Percentiles rank a stretch among this genome's conserved stretches.
Evolutionary conservation across 1,140 invertebrate genomes (phyloP).

Genomic region (Magallana ariakensis): DNA sequence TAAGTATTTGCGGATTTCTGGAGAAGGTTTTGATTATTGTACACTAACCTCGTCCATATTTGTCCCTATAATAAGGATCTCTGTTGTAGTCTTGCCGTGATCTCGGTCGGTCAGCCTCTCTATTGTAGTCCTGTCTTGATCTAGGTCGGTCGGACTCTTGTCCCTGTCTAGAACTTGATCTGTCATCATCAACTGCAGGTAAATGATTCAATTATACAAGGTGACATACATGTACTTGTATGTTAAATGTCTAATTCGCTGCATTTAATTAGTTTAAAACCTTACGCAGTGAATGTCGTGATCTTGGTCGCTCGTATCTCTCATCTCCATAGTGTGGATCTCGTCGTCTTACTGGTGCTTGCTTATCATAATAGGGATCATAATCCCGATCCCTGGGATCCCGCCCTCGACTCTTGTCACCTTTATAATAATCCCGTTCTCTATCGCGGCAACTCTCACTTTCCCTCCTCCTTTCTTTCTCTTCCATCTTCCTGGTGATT

Average conservation of each 20-base stretch:
- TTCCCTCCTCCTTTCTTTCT: constrained; percentile 47
- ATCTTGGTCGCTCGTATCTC: constrained; percentile 73
- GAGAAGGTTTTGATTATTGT: too few relatives aligned
- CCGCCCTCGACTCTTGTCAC: constrained; percentile 50
- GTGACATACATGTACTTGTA: too few relatives aligned
- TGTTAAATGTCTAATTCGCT: too few relatives aligned
- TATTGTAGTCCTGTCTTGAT: constrained; percentile 39
- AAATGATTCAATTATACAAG: neutral
- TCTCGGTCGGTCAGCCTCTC: constrained; percentile 55
- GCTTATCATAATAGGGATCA: constrained; percentile 65
- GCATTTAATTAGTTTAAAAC: neutral
- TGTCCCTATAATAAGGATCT: constrained; percentile 65
- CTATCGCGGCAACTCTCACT: constrained; percentile 53
- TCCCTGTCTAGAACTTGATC: constrained; percentile 62
- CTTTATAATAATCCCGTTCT: constrained; percentile 50
- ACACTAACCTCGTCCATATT: constrained; percentile 61
- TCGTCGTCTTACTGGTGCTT: constrained; percentile 56
- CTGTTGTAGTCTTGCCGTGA: constrained; percentile 63
- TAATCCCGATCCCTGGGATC: constrained; percentile 51
- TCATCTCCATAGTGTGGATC: constrained; percentile 67
- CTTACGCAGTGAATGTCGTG: constrained; percentile 67
- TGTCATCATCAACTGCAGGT: constrained; percentile 59
- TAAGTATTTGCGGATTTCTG: too few relatives aligned
- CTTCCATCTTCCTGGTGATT: constrained; percentile 56
- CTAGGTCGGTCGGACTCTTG: constrained; percentile 57